phyloP scores from a whole-genome alignment of 1,140 invertebrate species.

The Harpegnathos saltator region DNA sequence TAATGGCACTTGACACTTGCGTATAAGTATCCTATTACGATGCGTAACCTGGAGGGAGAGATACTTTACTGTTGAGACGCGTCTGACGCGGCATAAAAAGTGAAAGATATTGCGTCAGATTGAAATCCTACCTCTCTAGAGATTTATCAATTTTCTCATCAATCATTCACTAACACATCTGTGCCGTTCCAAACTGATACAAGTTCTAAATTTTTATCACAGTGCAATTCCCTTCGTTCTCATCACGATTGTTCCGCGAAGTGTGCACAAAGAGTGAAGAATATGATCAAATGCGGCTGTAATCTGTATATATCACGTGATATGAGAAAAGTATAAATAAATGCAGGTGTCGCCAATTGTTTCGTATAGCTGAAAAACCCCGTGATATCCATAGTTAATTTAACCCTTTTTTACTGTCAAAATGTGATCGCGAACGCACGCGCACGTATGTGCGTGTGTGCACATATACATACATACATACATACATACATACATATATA shows the following conservation, averaged over 20 bases:
- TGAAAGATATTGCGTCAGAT: conserved; percentile 4
- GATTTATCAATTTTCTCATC: not conserved
- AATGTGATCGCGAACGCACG: conserved; percentile 23
- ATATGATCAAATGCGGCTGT: conserved; percentile 19
- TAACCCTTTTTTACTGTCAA: conserved; percentile 29
- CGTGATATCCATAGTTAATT: not conserved
- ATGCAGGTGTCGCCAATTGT: conserved; percentile 61
- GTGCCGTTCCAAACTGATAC: not conserved
- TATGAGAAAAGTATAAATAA: conserved; percentile 61
- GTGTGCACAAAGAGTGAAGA: conserved; percentile 22
- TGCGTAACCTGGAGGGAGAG: conserved; percentile 14
- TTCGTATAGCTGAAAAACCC: conserved; percentile 9
- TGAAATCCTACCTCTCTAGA: not conserved
- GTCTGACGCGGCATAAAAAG: conserved; percentile 15
- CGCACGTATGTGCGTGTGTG: too few relatives aligned
- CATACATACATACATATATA: too few relatives aligned
- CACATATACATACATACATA: too few relatives aligned
- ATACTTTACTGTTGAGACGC: conserved; percentile 14
- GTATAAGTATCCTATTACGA: conserved; percentile 75
- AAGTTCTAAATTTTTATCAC: conserved; percentile 43
- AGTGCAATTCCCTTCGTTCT: conserved; percentile 22
- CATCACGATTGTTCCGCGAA: not conserved
- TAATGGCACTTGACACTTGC: conserved; percentile 84
- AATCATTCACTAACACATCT: conserved; percentile 15
- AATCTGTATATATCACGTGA: conserved; percentile 32